Evolutionary conservation across 2,888 invertebrate species (phyloP).

Genomic region (Temnothorax unifasciatus): DNA sequence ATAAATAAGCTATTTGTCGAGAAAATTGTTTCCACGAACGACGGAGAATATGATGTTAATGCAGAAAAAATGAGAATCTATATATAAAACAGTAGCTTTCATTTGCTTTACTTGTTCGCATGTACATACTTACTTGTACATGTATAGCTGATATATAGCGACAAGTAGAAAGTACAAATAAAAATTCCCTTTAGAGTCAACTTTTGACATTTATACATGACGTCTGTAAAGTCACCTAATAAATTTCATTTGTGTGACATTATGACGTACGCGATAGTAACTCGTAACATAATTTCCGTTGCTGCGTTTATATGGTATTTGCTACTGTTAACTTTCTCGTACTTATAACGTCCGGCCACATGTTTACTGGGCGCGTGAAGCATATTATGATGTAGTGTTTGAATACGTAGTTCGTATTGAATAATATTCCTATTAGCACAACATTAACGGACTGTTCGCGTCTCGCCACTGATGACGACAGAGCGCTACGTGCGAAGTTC

Average conservation of each 20-base stretch:
- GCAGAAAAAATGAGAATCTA: background rate
- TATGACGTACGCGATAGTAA: constrained; percentile 13
- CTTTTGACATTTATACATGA: background rate
- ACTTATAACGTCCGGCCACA: background rate
- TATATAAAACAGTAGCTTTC: background rate
- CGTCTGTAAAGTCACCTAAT: background rate
- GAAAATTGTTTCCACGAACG: background rate
- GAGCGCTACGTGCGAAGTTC: background rate
- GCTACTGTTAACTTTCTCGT: constrained; percentile 14
- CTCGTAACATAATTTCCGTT: constrained; percentile 14
- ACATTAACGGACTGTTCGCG: constrained; percentile 8
- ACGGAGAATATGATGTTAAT: background rate
- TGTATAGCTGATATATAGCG: no score
- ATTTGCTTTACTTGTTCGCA: background rate
- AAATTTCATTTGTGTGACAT: constrained; percentile 5
- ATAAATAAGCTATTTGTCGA: constrained; percentile 18
- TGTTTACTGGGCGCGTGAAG: background rate
- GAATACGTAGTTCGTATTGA: constrained; percentile 2
- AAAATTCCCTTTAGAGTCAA: background rate
- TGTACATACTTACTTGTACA: no score
- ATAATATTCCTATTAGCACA: constrained; percentile 36
- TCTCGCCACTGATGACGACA: background rate
- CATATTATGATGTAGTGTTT: background rate
- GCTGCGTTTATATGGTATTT: background rate
- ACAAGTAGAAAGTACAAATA: background rate